Evolutionary conservation across 2,797 vertebrate species (phyloP), one percentile per base, ranked within the genome.

Genomic region (Enteromius trimaculatus): DNA sequence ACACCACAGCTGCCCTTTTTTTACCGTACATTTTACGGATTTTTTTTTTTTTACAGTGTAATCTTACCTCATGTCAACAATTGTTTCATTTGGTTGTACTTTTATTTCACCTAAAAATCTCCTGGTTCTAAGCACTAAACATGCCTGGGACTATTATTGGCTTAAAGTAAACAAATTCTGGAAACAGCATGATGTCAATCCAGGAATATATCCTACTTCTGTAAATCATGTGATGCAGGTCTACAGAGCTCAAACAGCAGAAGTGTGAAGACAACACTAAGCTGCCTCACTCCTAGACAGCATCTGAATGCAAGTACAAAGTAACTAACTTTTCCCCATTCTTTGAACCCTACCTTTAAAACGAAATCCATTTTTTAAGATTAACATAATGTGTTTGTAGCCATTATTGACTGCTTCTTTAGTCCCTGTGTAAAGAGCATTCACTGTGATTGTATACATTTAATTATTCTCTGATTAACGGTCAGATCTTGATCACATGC

Each of bases 171-270:
- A 47, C 1, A 6, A 49, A 51, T 71, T 62, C 66, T 14, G 62
- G 39, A 10, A 78, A 71, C 64, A 82, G 31, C 26, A 44, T 53
- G n/a, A 76, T 68, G 62, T 44, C 4, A 11, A 58, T 77, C 71
- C 62, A 76, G 80, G 60, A 76, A 75, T n/a, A 29, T 76, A 72
- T 76, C 62, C 49, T 55, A 58, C 72, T 76, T 82, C 34, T 76
- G 71, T 53, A 76, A 65, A 51, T 75, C 31, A 53, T 2, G 31
- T 51, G 62, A 17, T 64, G n/a, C 26, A 81, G 42, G 42, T 80
- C 47, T 79, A 39, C 14, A 80, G 66, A 80, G 65, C 23, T 44
- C 16, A 71, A 47, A 23, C 62, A 79, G 47, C 29, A 68, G 47
- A 79, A 29, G 34, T 44, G 23, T 34, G 11, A 66, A 66, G 13